A percentile compares a stretch with the other conserved stretches of the same genome.
phyloP scores from a whole-genome alignment of 2,797 vertebrate genomes.

The Onychomys leucogaster region DNA sequence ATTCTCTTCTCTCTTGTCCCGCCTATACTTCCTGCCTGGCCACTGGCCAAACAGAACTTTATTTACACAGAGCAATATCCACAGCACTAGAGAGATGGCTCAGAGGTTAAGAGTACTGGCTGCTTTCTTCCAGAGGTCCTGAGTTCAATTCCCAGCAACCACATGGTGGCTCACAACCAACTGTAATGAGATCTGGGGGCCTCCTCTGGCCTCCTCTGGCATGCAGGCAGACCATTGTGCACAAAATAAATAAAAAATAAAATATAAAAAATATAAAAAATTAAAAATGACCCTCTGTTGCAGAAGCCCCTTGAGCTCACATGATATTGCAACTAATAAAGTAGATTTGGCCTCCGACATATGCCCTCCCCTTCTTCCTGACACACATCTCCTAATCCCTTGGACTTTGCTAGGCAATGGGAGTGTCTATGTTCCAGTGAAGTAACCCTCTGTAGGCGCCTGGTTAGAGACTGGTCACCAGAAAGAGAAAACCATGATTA shows the following conservation, averaged over 20 bases:
- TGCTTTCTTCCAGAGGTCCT: too few relatives aligned
- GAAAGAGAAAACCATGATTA: neutral
- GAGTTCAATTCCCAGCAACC: neutral
- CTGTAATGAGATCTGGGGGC: neutral
- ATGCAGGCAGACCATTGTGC: neutral
- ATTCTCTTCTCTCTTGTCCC: too few relatives aligned
- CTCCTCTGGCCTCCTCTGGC: neutral
- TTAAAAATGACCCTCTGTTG: neutral
- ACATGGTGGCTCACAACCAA: neutral
- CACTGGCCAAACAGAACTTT: too few relatives aligned
- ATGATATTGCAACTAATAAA: neutral
- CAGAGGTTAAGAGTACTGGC: neutral
- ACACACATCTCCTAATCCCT: neutral
- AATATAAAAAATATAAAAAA: neutral
- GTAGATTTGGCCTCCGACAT: neutral
- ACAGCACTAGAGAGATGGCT: neutral
- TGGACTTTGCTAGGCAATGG: neutral
- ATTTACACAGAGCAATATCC: too few relatives aligned
- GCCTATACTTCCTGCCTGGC: too few relatives aligned
- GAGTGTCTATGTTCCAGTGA: neutral
- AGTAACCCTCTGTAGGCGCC: neutral
- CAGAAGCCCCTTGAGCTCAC: neutral
- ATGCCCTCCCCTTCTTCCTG: neutral
- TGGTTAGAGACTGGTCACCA: neutral
- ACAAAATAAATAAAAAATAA: neutral